Conservation (phyloP, 2,113 vertebrate species). For the Halcyon senegalensis region DNA sequence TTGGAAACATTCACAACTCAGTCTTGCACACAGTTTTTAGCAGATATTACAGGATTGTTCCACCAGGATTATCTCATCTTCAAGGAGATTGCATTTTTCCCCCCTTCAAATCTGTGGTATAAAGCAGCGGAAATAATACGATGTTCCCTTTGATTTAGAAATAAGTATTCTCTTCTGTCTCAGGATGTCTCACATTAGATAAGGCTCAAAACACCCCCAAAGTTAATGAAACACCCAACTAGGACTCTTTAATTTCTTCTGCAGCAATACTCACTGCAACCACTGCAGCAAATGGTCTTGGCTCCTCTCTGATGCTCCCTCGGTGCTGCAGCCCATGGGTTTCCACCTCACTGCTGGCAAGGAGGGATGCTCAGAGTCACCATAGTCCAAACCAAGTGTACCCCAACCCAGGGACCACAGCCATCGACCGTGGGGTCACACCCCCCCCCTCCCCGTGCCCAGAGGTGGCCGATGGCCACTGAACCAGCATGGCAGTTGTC, state of each 20-base stretch:
- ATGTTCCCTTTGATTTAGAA: not conserved
- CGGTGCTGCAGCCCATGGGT: rapidly evolving
- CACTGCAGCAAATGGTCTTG: not conserved
- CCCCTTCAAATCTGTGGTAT: not conserved
- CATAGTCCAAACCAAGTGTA: not conserved
- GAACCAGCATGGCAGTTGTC: not conserved
- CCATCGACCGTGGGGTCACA: rapidly evolving
- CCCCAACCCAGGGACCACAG: not conserved
- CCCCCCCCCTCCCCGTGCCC: not conserved
- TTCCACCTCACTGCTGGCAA: rapidly evolving
- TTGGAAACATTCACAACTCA: not conserved
- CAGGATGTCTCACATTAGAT: not conserved
- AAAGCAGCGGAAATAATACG: not conserved
- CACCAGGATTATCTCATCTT: not conserved
- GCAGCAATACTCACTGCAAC: not conserved
- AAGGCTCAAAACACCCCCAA: not conserved
- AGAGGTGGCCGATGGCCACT: not conserved
- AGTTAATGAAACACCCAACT: not conserved
- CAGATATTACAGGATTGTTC: not conserved
- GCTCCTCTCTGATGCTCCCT: not conserved
- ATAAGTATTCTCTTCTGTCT: not conserved
- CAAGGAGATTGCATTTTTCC: not conserved
- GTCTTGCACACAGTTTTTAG: not conserved
- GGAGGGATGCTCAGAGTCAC: not conserved
- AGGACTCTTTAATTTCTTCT: not conserved